Conservation (phyloP, 2,113 vertebrate species). For the Ariopsis seemanni region DNA sequence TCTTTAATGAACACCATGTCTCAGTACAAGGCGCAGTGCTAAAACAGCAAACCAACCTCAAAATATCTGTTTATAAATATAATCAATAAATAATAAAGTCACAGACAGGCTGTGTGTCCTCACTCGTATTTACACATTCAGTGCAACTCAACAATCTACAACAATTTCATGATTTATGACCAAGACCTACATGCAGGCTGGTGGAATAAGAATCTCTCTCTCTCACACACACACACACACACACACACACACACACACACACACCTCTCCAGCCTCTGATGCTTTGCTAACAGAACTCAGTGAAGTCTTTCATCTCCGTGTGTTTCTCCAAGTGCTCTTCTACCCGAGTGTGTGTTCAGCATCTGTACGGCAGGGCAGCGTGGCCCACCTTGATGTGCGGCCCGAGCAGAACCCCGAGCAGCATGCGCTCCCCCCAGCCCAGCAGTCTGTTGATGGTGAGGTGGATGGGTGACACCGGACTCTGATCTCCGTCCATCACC, state of each 20-base stretch:
- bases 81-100: constrained; percentile 52
- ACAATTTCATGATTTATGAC: constrained; percentile 38
- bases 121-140: constrained; percentile 1
- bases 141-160: constrained; percentile 20
- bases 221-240: neutral
- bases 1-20: constrained; percentile 66
- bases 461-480: constrained; percentile 65
- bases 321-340: neutral
- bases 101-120: constrained; percentile 30
- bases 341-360: constrained; percentile 55
- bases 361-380: constrained; percentile 66
- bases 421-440: constrained; percentile 71
- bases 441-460: constrained; percentile 70
- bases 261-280: neutral
- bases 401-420: constrained; percentile 66
- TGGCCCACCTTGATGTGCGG: constrained; percentile 70
- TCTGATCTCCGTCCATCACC: constrained; percentile 35
- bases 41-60: constrained; percentile 51
- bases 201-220: neutral
- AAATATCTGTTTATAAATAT: constrained; percentile 61
- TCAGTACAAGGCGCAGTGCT: constrained; percentile 55
- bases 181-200: constrained; percentile 51
- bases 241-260: neutral
- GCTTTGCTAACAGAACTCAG: neutral
- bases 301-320: neutral